Evolutionary conservation across 2,797 vertebrate genomes (phyloP).

Genomic region (Sparidentex hasta): DNA sequence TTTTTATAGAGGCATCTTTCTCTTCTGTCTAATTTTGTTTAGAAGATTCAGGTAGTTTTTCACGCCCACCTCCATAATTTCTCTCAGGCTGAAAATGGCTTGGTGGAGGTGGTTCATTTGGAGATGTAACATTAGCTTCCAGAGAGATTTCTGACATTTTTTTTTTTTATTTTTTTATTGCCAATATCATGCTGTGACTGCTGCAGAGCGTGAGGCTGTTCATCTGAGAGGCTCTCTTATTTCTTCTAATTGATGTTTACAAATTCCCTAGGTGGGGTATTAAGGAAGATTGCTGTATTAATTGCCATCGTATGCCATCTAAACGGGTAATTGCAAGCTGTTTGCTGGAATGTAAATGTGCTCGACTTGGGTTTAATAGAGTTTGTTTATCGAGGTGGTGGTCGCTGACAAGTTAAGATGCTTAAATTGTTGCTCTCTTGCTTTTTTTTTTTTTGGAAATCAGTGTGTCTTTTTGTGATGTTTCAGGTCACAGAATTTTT

Average conservation of each 20-base stretch:
- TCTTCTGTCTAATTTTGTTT: neutral
- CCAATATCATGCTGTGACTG: slow-evolving; percentile 14
- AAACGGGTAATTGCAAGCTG: slow-evolving; percentile 67
- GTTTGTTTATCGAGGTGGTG: slow-evolving; percentile 53
- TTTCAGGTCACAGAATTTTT: too few species aligned
- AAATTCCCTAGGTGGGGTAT: slow-evolving; percentile 70
- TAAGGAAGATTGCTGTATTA: slow-evolving; percentile 78
- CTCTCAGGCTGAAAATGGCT: slow-evolving; percentile 13
- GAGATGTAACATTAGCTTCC: slow-evolving; percentile 19
- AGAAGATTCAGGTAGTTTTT: slow-evolving; percentile 27
- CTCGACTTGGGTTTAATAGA: slow-evolving; percentile 55
- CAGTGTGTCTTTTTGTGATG: slow-evolving; percentile 1
- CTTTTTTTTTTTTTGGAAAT: slow-evolving; percentile 29
- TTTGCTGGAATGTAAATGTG: slow-evolving; percentile 66
- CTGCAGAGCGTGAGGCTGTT: slow-evolving; percentile 32
- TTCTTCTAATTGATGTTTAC: slow-evolving; percentile 77
- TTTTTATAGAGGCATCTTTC: neutral
- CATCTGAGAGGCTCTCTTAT: slow-evolving; percentile 59
- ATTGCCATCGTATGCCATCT: slow-evolving; percentile 70
- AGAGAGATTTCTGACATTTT: neutral
- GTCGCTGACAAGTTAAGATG: slow-evolving; percentile 41
- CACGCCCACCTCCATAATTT: slow-evolving; percentile 2
- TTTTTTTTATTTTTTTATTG: slow-evolving; percentile 11
- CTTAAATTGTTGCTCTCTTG: slow-evolving; percentile 36
- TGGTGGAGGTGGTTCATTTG: slow-evolving; percentile 28